A percentile compares a stretch with the other conserved stretches of the same genome.
Evolutionary conservation across 2,888 invertebrate genomes (phyloP).

Genomic region (Drosophila fungiperda): DNA sequence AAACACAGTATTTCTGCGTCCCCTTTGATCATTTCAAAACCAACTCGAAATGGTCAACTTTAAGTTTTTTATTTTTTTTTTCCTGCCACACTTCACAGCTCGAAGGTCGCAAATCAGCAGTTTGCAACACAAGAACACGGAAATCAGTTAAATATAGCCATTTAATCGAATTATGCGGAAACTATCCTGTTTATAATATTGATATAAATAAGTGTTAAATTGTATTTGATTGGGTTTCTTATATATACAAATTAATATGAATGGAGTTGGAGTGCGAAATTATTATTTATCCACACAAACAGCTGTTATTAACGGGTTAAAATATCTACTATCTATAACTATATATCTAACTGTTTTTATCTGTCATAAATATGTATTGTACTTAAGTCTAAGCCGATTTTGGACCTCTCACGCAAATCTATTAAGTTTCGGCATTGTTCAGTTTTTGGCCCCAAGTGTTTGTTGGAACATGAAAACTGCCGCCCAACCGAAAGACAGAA

Average conservation of each 20-base stretch:
- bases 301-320: conserved; percentile 3
- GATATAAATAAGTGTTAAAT: conserved; percentile 10
- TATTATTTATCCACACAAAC: neutral
- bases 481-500: conserved; percentile 15
- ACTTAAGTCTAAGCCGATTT: conserved; percentile 23
- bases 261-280: neutral
- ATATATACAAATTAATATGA: neutral
- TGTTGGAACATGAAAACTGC: conserved; percentile 40
- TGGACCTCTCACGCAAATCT: conserved; percentile 27
- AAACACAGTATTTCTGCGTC: conserved; percentile 22
- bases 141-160: conserved; percentile 13
- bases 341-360: conserved; percentile 16
- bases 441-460: conserved; percentile 16
- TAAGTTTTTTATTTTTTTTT: conserved; percentile 41
- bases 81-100: conserved; percentile 46
- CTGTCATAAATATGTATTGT: conserved; percentile 23
- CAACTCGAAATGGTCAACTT: conserved; percentile 20
- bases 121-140: conserved; percentile 18
- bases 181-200: conserved; percentile 16
- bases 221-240: conserved; percentile 17
- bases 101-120: conserved; percentile 56
- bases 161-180: conserved; percentile 22
- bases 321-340: conserved; percentile 13
- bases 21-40: conserved; percentile 32
- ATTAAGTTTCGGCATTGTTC: conserved; percentile 17